These are phyloP conservation scores for Zele albiditarsus DNA, from an alignment of 2,888 invertebrate species.

Conservation along the genomic window DNA sequence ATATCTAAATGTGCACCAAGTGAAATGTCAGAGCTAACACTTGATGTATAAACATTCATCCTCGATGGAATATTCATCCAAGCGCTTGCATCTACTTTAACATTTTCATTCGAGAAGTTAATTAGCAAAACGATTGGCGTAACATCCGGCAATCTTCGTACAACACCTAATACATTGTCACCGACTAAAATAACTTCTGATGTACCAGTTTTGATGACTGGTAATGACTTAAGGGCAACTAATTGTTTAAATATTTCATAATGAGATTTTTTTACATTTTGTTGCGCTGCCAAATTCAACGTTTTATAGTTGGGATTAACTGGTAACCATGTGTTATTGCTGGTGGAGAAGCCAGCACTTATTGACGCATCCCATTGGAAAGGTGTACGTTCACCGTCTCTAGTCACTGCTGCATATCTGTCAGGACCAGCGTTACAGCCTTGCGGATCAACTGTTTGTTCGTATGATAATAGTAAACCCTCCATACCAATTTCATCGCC, in stretches of 20 bases:
- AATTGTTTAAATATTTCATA: constrained; percentile 69
- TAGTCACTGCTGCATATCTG: constrained; percentile 74
- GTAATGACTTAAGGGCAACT: constrained; percentile 73
- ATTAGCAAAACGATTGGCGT: constrained; percentile 50
- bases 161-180: constrained; percentile 52
- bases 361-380: constrained; percentile 78
- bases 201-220: constrained; percentile 72
- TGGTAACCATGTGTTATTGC: constrained; percentile 79
- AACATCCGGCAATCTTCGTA: constrained; percentile 44
- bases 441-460: constrained; percentile 79
- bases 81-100: constrained; percentile 50
- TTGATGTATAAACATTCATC: constrained; percentile 52
- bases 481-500: constrained; percentile 90
- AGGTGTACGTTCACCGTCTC: constrained; percentile 75
- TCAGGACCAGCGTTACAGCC: constrained; percentile 78
- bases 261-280: constrained; percentile 74
- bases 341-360: constrained; percentile 78
- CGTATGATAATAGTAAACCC: constrained; percentile 77
- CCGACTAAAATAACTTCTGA: constrained; percentile 60
- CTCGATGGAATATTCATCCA: constrained; percentile 53
- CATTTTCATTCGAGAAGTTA: constrained; percentile 48
- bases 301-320: constrained; percentile 77
- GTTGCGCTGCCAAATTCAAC: constrained; percentile 77
- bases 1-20: constrained; percentile 44
- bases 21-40: constrained; percentile 50